These are phyloP conservation scores for Dasypus novemcinctus DNA, from an alignment of 2,113 vertebrate species.

Conservation along the genomic window DNA sequence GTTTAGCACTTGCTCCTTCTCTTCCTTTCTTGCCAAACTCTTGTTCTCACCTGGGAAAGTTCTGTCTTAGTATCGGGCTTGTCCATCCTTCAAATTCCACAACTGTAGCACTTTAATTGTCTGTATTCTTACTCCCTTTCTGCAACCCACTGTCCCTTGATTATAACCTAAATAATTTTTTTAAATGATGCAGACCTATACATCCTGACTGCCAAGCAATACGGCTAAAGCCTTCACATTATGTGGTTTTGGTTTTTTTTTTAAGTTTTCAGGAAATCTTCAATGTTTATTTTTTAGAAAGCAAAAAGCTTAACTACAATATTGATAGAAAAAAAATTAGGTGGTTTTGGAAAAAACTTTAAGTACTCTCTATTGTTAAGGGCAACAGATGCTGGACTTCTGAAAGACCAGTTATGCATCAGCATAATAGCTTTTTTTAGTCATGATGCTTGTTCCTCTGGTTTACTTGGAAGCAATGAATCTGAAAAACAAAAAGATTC, in stretches of 20 bases:
- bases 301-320: background rate
- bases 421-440: rapidly evolving
- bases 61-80: background rate
- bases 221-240: background rate
- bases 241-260: too few relatives aligned
- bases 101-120: background rate
- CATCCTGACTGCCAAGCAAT: background rate
- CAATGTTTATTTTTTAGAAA: constrained; percentile 27
- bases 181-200: background rate
- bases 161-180: background rate
- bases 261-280: background rate
- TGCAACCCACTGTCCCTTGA: background rate
- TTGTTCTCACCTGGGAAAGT: background rate
- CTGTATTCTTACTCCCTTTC: background rate
- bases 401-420: background rate
- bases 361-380: background rate
- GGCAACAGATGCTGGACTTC: background rate
- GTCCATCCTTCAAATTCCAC: background rate
- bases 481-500: constrained; percentile 48
- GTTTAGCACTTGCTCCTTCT: background rate
- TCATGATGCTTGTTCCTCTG: background rate
- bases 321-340: background rate
- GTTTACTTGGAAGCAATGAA: constrained; percentile 14
- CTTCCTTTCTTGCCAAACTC: background rate
- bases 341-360: background rate